These are phyloP conservation scores for Scaptomyza hsui DNA, from an alignment of 1,140 invertebrate species.

Conservation along the genomic window DNA sequence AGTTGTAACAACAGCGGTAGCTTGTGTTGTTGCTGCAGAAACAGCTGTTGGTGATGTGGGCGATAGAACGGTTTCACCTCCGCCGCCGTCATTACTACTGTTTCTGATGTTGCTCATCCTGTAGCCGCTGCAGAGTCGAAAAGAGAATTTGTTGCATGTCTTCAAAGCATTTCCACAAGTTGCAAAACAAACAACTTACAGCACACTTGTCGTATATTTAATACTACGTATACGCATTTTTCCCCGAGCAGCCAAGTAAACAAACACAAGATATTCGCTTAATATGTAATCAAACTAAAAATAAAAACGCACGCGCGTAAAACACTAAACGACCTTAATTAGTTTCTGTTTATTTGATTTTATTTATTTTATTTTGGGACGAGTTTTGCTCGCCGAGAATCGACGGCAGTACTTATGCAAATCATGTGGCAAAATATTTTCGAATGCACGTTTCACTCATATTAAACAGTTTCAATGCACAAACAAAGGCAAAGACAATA, in stretches of 20 bases:
- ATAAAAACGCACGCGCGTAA: slow-evolving; percentile 25
- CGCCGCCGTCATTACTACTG: slow-evolving; percentile 45
- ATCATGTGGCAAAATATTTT: slow-evolving; percentile 3
- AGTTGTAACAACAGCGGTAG: slow-evolving; percentile 87
- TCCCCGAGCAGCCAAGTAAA: neutral
- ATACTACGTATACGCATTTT: slow-evolving; percentile 49
- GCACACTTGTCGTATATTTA: slow-evolving; percentile 39
- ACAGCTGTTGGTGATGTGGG: slow-evolving; percentile 51
- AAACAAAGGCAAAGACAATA: slow-evolving; percentile 22
- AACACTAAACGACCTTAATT: slow-evolving; percentile 44
- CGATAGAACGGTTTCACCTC: slow-evolving; percentile 62
- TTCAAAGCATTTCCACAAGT: slow-evolving; percentile 1
- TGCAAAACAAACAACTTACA: slow-evolving; percentile 52
- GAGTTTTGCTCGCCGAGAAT: slow-evolving; percentile 6
- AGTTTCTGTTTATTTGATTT: slow-evolving; percentile 18
- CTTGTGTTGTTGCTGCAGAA: slow-evolving; percentile 45
- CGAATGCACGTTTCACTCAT: slow-evolving; percentile 29
- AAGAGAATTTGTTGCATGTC: slow-evolving; percentile 9
- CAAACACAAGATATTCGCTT: slow-evolving; percentile 13
- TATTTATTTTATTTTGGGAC: neutral
- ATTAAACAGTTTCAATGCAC: slow-evolving; percentile 27
- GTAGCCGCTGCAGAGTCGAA: slow-evolving; percentile 53
- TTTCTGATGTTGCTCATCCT: slow-evolving; percentile 63
- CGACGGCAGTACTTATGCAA: slow-evolving; percentile 23
- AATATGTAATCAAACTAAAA: slow-evolving; percentile 25